Conservation (phyloP, 2,888 invertebrate species). For the Cactoblastis cactorum region DNA sequence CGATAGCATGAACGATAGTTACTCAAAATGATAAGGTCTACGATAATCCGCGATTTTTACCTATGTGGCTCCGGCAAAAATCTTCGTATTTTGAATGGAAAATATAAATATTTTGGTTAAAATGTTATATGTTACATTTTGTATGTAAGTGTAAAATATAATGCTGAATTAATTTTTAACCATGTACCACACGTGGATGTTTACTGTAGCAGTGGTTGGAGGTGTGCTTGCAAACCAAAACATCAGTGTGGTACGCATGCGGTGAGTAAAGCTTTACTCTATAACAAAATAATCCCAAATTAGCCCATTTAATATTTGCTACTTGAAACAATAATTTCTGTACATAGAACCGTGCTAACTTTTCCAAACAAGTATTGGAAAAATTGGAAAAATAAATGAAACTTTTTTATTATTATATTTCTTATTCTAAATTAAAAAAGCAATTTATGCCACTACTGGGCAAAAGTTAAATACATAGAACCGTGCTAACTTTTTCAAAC, state of each 20-base stretch:
- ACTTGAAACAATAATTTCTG: neutral
- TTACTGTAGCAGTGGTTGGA: neutral
- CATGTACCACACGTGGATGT: neutral
- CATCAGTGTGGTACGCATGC: neutral
- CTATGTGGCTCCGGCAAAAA: neutral
- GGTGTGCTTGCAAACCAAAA: neutral
- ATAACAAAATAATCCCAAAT: neutral
- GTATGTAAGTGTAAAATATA: neutral
- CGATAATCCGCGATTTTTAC: neutral
- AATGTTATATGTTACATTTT: neutral
- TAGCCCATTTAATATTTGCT: neutral
- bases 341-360: neutral
- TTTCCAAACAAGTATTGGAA: neutral
- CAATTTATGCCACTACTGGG: no score
- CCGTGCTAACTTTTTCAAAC: neutral
- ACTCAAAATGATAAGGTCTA: neutral
- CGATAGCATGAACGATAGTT: no score
- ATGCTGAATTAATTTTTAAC: neutral
- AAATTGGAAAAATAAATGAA: no score
- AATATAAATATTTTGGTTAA: neutral
- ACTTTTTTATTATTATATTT: no score
- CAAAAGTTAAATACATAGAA: no score
- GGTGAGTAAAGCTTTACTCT: conserved; percentile 1
- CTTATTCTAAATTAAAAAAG: no score
- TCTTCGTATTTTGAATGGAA: neutral